phyloP scores from a whole-genome alignment of 1,140 invertebrate genomes.

The Papilio helenus region DNA sequence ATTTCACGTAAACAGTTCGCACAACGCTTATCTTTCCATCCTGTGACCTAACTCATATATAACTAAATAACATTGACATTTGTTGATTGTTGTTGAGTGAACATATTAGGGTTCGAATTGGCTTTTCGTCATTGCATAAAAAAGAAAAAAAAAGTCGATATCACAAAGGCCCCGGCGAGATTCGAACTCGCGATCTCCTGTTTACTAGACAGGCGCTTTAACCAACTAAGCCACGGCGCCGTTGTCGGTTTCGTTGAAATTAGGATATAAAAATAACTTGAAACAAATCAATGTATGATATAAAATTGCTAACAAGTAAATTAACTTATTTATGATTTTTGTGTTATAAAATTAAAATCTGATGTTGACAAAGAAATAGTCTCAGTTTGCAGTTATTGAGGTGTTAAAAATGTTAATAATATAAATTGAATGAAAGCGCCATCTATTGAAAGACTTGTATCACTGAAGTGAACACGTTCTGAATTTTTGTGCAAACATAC shows the following conservation, averaged over 20 bases:
- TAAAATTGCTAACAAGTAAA: neutral
- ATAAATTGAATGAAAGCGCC: neutral
- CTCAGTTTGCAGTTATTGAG: neutral
- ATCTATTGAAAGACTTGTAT: neutral
- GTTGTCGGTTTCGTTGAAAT: neutral
- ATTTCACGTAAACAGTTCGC: neutral
- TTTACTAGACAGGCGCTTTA: conserved; percentile 39
- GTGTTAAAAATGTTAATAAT: neutral
- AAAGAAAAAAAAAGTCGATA: neutral
- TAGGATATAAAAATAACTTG: neutral
- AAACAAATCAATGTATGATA: neutral
- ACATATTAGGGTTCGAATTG: too few relatives aligned
- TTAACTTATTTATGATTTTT: neutral
- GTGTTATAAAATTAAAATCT: neutral
- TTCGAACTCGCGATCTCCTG: conserved; percentile 38
- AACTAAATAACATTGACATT: neutral
- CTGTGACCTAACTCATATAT: neutral
- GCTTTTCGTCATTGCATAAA: too few relatives aligned
- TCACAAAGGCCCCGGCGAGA: conserved; percentile 27
- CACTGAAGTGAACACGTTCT: neutral
- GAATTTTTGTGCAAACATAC: neutral
- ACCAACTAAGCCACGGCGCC: conserved; percentile 39
- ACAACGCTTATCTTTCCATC: neutral
- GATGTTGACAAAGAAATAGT: neutral
- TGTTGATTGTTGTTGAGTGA: neutral